Evolutionary conservation across 2,113 vertebrate genomes (phyloP).

Genomic region (Rutilus rutilus): DNA sequence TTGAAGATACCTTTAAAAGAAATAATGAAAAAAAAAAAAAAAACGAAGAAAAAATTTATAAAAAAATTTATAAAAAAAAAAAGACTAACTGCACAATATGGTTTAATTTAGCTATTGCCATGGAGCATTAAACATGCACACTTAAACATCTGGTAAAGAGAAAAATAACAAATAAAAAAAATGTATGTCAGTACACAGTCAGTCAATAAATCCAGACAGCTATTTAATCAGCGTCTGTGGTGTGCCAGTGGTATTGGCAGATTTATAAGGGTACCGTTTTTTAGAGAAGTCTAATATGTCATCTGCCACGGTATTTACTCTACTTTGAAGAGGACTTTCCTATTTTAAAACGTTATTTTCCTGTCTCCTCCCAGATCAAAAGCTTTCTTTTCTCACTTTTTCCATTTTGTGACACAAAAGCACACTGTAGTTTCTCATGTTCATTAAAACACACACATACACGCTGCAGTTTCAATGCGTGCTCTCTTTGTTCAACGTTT

Average conservation of each 20-base stretch:
- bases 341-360: slow-evolving; percentile 7
- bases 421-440: neutral
- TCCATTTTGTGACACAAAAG: slow-evolving; percentile 15
- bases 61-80: too few relatives aligned
- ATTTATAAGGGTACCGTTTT: neutral
- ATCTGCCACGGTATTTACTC: neutral
- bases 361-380: slow-evolving; percentile 13
- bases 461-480: neutral
- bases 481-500: neutral
- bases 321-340: neutral
- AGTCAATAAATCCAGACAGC: slow-evolving; percentile 1
- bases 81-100: neutral
- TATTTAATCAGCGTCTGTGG: slow-evolving; percentile 24
- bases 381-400: slow-evolving; percentile 14
- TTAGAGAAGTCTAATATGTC: neutral
- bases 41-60: too few relatives aligned
- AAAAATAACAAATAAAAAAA: neutral
- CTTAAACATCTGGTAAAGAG: neutral
- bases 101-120: neutral
- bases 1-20: too few relatives aligned
- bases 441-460: slow-evolving; percentile 3
- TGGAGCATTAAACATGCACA: neutral
- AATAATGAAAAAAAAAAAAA: too few relatives aligned
- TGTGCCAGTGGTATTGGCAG: slow-evolving; percentile 7
- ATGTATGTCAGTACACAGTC: neutral